phyloP scores from a whole-genome alignment of 2,888 invertebrate species.

The Macrophya annulata region DNA sequence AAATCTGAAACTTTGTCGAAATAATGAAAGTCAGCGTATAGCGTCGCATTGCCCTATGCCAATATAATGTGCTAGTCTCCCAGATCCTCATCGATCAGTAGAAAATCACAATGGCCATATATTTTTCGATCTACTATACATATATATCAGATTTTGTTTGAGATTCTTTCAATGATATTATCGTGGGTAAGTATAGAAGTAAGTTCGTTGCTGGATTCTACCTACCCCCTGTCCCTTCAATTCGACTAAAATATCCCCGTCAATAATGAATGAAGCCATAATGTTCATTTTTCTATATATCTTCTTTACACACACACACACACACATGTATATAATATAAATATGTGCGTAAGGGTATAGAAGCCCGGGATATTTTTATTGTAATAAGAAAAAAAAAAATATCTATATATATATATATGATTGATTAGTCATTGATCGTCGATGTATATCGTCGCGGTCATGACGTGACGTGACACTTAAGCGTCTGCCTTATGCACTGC shows the following conservation, averaged over 20 bases:
- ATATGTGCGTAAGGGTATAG: too few relatives aligned
- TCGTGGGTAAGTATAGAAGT: background rate
- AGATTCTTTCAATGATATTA: constrained; percentile 1
- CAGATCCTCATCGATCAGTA: constrained; percentile 15
- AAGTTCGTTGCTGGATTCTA: background rate
- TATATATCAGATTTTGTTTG: background rate
- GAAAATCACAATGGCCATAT: background rate
- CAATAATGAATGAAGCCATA: background rate
- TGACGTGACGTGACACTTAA: too few relatives aligned
- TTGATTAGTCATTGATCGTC: constrained; percentile 17
- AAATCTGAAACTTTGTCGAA: constrained; percentile 7
- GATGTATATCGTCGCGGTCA: background rate
- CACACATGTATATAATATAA: background rate
- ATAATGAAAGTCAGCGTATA: background rate
- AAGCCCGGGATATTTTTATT: background rate
- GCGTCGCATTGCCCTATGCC: background rate
- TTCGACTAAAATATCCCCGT: background rate
- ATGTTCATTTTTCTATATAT: constrained; percentile 23
- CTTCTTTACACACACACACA: background rate
- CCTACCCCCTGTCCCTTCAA: background rate
- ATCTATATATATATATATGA: too few relatives aligned
- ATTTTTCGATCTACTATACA: background rate
- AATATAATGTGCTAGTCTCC: background rate
- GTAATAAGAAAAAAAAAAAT: background rate
- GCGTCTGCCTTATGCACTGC: background rate